A percentile compares a stretch with the other conserved stretches of the same genome.
Conservation (phyloP, 2,113 vertebrate genomes). For the Delphinus delphis region DNA sequence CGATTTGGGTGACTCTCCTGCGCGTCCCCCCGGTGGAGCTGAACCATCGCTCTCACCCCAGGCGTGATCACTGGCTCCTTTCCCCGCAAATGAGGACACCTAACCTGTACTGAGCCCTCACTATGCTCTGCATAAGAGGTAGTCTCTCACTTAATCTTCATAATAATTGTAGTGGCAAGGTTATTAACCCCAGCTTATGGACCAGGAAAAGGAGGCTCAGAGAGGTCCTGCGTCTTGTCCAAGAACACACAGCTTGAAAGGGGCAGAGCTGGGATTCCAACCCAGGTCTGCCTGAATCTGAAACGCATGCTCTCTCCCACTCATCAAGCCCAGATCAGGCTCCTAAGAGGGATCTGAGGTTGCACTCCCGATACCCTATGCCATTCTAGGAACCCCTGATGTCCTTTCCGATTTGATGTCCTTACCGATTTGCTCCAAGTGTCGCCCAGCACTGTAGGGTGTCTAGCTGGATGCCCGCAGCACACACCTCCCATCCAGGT, state of each 20-base stretch:
- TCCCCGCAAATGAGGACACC: not conserved
- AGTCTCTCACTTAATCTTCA: not conserved
- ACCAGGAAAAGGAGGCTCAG: not conserved
- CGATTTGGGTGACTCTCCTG: not conserved
- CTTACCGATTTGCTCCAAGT: not conserved
- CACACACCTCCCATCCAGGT: not conserved
- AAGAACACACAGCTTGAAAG: not conserved
- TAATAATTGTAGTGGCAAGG: not conserved
- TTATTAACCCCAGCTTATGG: not conserved
- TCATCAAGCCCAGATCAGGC: not conserved
- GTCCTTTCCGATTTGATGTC: too few relatives aligned
- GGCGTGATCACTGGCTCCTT: fast-evolving
- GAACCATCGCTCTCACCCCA: fast-evolving
- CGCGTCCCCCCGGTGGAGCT: fast-evolving
- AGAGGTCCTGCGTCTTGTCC: not conserved
- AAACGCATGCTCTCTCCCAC: not conserved
- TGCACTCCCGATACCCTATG: not conserved
- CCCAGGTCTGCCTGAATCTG: not conserved
- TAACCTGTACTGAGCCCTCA: not conserved
- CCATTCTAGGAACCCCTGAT: not conserved
- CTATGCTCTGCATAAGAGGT: fast-evolving
- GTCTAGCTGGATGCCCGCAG: not conserved
- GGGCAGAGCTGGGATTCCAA: not conserved
- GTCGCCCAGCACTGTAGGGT: fast-evolving
- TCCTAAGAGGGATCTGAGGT: not conserved